These are phyloP conservation scores for Canis aureus DNA, from an alignment of 2,113 vertebrate genomes.

Conservation along the genomic window DNA sequence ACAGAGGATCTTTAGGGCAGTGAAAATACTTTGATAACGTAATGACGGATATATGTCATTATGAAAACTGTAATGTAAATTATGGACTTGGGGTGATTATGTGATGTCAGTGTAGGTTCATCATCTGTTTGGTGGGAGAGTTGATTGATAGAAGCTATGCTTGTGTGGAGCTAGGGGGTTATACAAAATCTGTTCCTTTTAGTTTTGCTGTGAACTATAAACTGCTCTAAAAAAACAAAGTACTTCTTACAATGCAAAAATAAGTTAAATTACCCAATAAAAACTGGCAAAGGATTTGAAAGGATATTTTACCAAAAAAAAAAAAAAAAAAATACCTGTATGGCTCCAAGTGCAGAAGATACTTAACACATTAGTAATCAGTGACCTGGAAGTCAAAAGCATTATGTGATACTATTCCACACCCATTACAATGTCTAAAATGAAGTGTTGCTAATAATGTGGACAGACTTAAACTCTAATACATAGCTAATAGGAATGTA, in stretches of 20 bases:
- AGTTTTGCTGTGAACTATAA: background rate
- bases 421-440: background rate
- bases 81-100: background rate
- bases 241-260: background rate
- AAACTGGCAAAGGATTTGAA: background rate
- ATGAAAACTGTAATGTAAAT: background rate
- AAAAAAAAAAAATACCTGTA: background rate
- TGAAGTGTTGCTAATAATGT: background rate
- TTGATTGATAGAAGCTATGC: background rate
- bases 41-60: background rate
- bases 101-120: background rate
- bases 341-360: background rate
- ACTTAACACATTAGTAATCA: background rate
- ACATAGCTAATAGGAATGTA: background rate
- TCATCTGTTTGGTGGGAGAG: background rate
- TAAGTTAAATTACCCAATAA: background rate
- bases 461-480: background rate
- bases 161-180: background rate
- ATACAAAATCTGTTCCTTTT: background rate
- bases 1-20: background rate
- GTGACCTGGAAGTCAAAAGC: slow-evolving; percentile 17
- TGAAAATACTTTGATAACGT: background rate
- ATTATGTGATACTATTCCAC: background rate
- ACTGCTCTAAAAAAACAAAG: background rate
- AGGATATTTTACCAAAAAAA: background rate